Evolutionary conservation across 2,113 vertebrate species (phyloP), one percentile per base, ranked within the genome.

Genomic region (Ciconia stormi): DNA sequence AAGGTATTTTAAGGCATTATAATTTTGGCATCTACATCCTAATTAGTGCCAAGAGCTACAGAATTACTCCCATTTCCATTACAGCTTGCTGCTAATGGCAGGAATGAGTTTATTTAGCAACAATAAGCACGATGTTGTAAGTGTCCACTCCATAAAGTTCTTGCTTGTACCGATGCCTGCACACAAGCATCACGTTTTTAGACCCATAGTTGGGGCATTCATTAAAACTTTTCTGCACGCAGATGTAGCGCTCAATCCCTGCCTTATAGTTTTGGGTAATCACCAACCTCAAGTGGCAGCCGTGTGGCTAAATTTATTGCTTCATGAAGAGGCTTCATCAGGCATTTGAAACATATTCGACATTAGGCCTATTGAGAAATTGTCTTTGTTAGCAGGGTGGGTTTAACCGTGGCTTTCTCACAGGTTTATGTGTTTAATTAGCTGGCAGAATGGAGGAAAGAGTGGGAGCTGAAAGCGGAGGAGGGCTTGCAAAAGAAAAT

Each of bases 371-470:
- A 53, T 62, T 88, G 87, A 96, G 82, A 95, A 94, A 90, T 62
- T 5, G 14, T 82, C 58, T 90, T 77, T 87, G 53, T 95, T 94
- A 74, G 52, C 53, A 61, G 66, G 13, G 30, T 85, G 67, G 82
- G 85, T 92, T 95, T 95, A 84, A 86, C 40, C 30, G 62, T 73
- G 38, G 58, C 71, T 90, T 96, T 94, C 89, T 95, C 55, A 46
- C 62, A 93, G 87, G 73, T 87, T 91, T 89, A 14, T 82, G 62
- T 94, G 63, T 91, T 97, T 98, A 96, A 95, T 97, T 95, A 97
- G 70, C 90, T 95, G 84, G 69, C 32, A 94, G 82, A 93, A 93
- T 3, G 42, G 81, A 80, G 19, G 9, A 83, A 95, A 63, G 58
- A 90, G 58, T 72, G 59, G 36, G 74, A 65, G 32, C 61, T 91